Base-by-base conservation (phyloP, 2,888 invertebrate genomes). In the Troides oblongomaculatus region DNA sequence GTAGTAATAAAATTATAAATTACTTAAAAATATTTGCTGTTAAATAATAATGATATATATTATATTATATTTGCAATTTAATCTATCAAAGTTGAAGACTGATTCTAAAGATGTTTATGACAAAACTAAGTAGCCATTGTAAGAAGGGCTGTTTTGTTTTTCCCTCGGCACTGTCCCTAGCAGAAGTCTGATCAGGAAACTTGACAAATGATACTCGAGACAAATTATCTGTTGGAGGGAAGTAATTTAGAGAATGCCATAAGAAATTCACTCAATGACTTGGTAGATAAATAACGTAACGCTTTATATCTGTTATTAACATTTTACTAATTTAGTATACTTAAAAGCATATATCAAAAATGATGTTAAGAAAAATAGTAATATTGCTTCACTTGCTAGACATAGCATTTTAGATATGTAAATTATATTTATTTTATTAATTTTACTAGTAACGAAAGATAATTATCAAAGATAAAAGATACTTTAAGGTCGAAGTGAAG, bases 131-230 rank as follows among this genome's bases (percentile, higher is more conserved):
- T 68, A 63, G 59, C 58, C 57, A 59, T 64, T 68, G 58, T 68
- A 46, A 53, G 63, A 63, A 63, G 68, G 68, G 62, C 63, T 68
- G 63, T 59, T 63, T 68, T 68, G 63, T 68, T 53, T 57, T 69
- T 64, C 64, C 62, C 64, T 65, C 53, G 17, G 46, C 18, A 23
- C 64, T 64, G 69, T 65, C 69, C 57, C 30, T 43, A 61, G 46
- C 69, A 65, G 46, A 46, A 68, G 59, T 46, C 64, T 69, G 64
- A 69, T 69, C 69, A 69, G 65, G 69, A 69, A 65, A 69, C 65
- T 65, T 62, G 69, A 69, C 62, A 62, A 69, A 69, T 69, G 64
- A 69, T 62, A 57, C 65, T 56, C 62, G 57, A 57, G 65, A 69
- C 65, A 64, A 69, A 69, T 69, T 69, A 69, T 65, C 69, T 69